These are phyloP conservation scores for Neomorphus geoffroyi DNA, from an alignment of 2,797 vertebrate genomes.

Conservation along the genomic window DNA sequence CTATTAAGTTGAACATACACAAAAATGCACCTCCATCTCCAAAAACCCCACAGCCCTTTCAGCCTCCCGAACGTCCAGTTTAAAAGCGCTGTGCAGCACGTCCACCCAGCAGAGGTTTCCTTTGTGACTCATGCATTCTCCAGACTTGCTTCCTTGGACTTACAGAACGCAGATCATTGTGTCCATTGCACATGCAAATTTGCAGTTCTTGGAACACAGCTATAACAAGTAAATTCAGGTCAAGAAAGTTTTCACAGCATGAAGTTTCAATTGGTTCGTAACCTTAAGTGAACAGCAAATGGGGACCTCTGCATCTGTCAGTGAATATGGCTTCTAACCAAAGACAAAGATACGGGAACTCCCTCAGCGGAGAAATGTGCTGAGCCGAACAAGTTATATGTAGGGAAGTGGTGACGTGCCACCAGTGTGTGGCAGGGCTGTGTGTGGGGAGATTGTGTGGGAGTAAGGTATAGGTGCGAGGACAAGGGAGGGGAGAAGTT, in stretches of 20 bases:
- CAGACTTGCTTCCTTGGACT: background rate
- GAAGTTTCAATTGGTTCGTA: slow-evolving; percentile 36
- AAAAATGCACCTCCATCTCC: background rate
- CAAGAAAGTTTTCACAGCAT: slow-evolving; percentile 54
- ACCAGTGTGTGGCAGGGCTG: background rate
- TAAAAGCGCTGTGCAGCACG: background rate
- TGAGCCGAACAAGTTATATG: background rate
- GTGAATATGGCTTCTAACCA: slow-evolving; percentile 35
- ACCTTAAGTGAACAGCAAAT: slow-evolving; percentile 56
- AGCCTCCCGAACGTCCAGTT: background rate
- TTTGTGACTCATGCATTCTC: background rate
- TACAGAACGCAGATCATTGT: background rate
- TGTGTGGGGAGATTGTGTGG: background rate
- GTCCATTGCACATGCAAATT: background rate
- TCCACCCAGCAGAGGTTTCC: background rate
- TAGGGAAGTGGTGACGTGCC: background rate
- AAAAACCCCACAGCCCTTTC: background rate
- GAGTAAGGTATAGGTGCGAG: background rate
- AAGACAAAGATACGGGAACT: background rate
- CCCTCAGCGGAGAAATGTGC: fast-evolving
- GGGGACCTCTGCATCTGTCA: slow-evolving; percentile 39
- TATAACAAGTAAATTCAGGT: slow-evolving; percentile 40
- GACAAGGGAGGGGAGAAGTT: background rate
- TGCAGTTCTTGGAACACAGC: background rate
- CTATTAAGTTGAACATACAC: background rate